A percentile compares a stretch with the other conserved stretches of the same genome.
Evolutionary conservation across 1,140 invertebrate species (phyloP).

Genomic region (Aphelenchoides fujianensis): DNA sequence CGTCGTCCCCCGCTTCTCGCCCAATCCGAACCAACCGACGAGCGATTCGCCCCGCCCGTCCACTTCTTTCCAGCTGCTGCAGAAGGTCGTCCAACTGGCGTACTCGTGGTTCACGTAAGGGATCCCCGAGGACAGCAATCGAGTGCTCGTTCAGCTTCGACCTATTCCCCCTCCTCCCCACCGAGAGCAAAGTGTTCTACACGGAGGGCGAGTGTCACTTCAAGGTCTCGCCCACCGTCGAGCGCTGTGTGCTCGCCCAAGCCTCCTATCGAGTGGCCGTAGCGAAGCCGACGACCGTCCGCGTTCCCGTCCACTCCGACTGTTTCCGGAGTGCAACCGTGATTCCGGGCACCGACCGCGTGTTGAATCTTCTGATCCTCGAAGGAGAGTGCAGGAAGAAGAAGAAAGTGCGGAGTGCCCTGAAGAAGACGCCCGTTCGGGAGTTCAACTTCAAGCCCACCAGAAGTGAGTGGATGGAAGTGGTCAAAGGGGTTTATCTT

Average conservation of each 20-base stretch:
- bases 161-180: not conserved
- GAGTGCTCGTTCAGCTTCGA: not conserved
- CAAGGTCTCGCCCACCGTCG: not conserved
- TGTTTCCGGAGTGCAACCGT: conserved; percentile 8
- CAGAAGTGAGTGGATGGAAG: not conserved
- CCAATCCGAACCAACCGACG: not conserved
- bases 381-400: conserved; percentile 10
- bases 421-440: not conserved
- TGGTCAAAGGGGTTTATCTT: not conserved
- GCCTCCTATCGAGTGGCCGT: not conserved
- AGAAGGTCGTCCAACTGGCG: not conserved
- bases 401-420: too few relatives aligned
- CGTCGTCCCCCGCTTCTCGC: not conserved
- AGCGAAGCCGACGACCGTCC: not conserved
- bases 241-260: conserved; percentile 13
- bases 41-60: not conserved
- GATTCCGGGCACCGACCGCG: not conserved
- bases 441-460: conserved; percentile 3
- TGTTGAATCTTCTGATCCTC: not conserved
- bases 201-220: conserved; percentile 12
- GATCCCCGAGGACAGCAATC: not conserved
- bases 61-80: not conserved
- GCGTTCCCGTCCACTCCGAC: not conserved
- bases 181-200: not conserved
- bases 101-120: conserved; percentile 7